phyloP scores from a whole-genome alignment of 2,113 vertebrate species.

The Callopanchax toddi region DNA sequence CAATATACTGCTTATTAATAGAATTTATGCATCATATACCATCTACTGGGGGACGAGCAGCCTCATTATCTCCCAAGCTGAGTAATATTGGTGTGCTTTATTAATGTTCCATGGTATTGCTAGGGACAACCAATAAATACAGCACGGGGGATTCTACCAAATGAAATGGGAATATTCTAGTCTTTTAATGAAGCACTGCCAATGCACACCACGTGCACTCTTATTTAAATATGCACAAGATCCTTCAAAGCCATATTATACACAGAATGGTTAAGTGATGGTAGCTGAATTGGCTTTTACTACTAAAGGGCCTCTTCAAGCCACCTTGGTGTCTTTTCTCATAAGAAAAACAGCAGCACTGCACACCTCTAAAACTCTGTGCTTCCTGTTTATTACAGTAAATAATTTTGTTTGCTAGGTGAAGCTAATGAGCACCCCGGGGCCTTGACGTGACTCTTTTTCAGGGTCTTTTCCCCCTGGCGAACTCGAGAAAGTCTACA shows the following conservation, averaged over 20 bases:
- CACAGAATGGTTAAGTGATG: slow-evolving; percentile 60
- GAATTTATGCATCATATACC: slow-evolving; percentile 76
- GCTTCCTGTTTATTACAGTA: slow-evolving; percentile 54
- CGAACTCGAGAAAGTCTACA: slow-evolving; percentile 54
- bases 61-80: slow-evolving; percentile 75
- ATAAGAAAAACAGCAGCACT: slow-evolving; percentile 55
- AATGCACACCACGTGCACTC: slow-evolving; percentile 45
- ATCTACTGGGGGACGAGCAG: slow-evolving; percentile 54
- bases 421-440: slow-evolving; percentile 62
- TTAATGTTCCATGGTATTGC: slow-evolving; percentile 70
- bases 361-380: slow-evolving; percentile 52
- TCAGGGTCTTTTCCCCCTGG: slow-evolving; percentile 33
- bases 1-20: slow-evolving; percentile 78
- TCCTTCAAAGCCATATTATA: slow-evolving; percentile 68
- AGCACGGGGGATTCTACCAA: slow-evolving; percentile 60
- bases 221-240: slow-evolving; percentile 64
- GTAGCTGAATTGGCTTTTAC: slow-evolving; percentile 61
- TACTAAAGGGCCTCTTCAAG: slow-evolving; percentile 50
- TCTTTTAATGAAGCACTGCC: slow-evolving; percentile 75
- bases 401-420: slow-evolving; percentile 50
- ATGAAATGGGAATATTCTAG: slow-evolving; percentile 73
- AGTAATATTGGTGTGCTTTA: slow-evolving; percentile 73
- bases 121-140: slow-evolving; percentile 75
- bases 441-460: slow-evolving; percentile 37
- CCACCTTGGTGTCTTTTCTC: slow-evolving; percentile 41